Evolutionary conservation across 2,888 invertebrate species (phyloP).

Genomic region (Sceliomorpha sp.): DNA sequence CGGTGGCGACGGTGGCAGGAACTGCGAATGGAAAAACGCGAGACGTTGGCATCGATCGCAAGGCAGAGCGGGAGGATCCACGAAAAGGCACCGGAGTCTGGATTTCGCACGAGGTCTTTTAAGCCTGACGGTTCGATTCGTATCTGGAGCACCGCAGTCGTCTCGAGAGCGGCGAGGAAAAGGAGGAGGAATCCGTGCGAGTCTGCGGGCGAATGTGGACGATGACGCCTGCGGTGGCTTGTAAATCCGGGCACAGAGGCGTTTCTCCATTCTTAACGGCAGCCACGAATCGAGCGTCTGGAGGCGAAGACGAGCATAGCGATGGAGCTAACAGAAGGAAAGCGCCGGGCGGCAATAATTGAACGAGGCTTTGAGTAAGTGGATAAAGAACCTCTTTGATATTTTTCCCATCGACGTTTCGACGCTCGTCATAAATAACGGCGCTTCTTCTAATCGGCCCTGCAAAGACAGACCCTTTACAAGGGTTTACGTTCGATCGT

Average conservation of each 20-base stretch:
- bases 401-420: conserved; percentile 6
- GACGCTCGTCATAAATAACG: no score
- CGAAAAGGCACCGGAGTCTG: conserved; percentile 32
- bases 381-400: conserved; percentile 2
- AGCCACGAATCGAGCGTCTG: conserved; percentile 21
- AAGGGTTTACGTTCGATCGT: no score
- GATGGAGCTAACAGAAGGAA: conserved; percentile 6
- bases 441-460: no score
- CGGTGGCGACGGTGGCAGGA: no score
- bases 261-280: conserved; percentile 27
- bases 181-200: conserved; percentile 28
- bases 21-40: no score
- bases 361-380: conserved; percentile 3
- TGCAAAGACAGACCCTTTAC: no score
- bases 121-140: conserved; percentile 35
- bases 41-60: conserved; percentile 25
- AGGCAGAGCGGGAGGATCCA: conserved; percentile 7
- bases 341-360: conserved; percentile 7
- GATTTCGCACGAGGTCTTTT: conserved; percentile 35
- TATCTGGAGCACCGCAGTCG: conserved; percentile 35
- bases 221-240: conserved; percentile 20
- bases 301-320: conserved; percentile 18
- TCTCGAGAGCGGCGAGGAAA: conserved; percentile 21
- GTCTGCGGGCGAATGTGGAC: conserved; percentile 23
- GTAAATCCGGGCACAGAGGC: conserved; percentile 19